Evolutionary conservation across 1,140 invertebrate genomes (phyloP).

Genomic region (Drosophila pandora): DNA sequence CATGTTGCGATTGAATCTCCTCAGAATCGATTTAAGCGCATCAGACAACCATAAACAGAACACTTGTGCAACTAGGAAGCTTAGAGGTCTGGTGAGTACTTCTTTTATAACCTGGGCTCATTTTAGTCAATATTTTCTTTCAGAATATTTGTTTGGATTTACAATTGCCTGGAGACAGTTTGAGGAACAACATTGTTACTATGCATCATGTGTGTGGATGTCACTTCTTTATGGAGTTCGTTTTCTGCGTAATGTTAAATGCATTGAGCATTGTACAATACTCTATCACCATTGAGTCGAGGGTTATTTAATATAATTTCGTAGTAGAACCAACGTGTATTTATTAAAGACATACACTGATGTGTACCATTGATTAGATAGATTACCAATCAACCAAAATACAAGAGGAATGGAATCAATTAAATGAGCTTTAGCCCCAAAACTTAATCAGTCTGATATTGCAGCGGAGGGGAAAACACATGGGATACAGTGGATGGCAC

Average conservation of each 20-base stretch:
- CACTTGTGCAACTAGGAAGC: neutral
- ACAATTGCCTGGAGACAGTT: constrained; percentile 6
- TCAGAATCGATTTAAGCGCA: constrained; percentile 2
- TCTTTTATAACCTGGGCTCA: neutral
- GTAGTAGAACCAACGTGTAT: too few species aligned
- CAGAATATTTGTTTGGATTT: constrained; percentile 8
- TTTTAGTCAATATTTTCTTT: too few species aligned
- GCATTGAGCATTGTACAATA: constrained; percentile 2
- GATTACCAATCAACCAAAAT: too few species aligned
- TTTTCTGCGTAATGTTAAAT: constrained; percentile 19
- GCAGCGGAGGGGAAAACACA: neutral
- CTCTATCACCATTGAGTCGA: neutral
- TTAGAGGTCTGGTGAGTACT: neutral
- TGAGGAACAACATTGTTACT: constrained; percentile 21
- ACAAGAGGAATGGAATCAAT: neutral
- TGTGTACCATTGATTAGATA: too few species aligned
- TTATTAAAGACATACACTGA: too few species aligned
- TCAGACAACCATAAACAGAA: neutral
- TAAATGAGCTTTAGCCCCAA: neutral
- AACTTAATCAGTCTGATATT: neutral
- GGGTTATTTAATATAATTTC: neutral
- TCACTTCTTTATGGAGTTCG: constrained; percentile 17
- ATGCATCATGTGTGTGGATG: constrained; percentile 17
- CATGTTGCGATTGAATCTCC: constrained; percentile 1
- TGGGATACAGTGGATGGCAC: neutral